Base-by-base conservation (phyloP, 2,797 vertebrate genomes). In the Scleropages formosus region DNA sequence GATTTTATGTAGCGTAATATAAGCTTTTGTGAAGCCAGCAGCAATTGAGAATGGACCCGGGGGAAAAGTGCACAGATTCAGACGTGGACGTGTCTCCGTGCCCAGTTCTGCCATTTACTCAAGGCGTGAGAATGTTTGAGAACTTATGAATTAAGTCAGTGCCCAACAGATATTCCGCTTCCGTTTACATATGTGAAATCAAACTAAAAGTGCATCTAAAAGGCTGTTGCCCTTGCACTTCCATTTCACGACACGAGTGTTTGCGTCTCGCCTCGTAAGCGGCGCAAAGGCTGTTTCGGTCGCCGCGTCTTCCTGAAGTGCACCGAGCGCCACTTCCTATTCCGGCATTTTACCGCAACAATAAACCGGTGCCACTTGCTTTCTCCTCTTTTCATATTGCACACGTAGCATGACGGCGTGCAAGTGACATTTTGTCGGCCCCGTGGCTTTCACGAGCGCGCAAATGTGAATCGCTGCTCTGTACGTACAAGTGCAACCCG, bases 1-100 rank as follows among this genome's bases (percentile, higher is more conserved):
- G 92, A 91, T 89, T 91, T 92, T 83, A 87, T 91, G 88, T 88
- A 84, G 87, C 83, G 87, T 89, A 88, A 87, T 88, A 85, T 87
- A 53, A 79, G 78, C 84, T 72, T 83, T 83, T 86, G 82, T 85
- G 84, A 89, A 83, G 80, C 80, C 81, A 51, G n/a, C 82, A 85
- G 84, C 89, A 80, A 87, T 83, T 85, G 84, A 77, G 85, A 87
- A 87, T 88, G 85, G 87, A 87, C 81, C 83, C 84, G 80, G 77
- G 58, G 83, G 72, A 62, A 82, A 81, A 81, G 82, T 87, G 85
- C 86, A 87, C 82, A 84, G 79, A 87, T 85, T 82, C 75, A 82
- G 81, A 87, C 85, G 88, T 81, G 84, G 82, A 84, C 87, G 86
- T 87, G 84, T 85, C 83, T 89, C 74, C 59, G 53, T 79, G 79